phyloP scores from a whole-genome alignment of 2,113 vertebrate species.

The Accipiter virgatus region DNA sequence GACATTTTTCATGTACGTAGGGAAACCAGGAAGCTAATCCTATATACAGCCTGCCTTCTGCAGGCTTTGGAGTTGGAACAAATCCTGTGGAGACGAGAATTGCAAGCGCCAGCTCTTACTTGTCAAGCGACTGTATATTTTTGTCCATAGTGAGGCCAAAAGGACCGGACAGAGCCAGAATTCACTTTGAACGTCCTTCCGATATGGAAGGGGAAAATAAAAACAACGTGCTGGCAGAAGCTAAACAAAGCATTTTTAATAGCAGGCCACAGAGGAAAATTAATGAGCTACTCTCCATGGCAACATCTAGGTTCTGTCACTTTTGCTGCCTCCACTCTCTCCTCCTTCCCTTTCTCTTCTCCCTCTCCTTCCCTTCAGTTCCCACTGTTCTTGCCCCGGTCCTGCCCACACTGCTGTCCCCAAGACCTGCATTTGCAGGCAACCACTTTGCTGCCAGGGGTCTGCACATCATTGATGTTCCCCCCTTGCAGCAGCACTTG shows the following conservation, averaged over 20 bases:
- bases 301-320: slow-evolving; percentile 43
- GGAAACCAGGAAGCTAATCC: background rate
- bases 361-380: background rate
- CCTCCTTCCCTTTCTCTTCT: background rate
- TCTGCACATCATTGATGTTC: background rate
- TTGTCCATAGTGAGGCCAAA: background rate
- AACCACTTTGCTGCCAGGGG: background rate
- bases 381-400: background rate
- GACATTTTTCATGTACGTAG: background rate
- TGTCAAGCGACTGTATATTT: background rate
- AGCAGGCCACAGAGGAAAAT: background rate
- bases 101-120: background rate
- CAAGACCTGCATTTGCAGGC: background rate
- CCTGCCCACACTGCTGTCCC: background rate
- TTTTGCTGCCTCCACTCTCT: slow-evolving; percentile 17
- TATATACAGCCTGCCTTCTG: background rate
- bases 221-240: background rate
- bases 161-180: background rate
- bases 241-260: slow-evolving; percentile 40
- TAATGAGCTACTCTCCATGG: slow-evolving; percentile 45
- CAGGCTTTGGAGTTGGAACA: background rate
- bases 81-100: background rate
- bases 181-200: background rate
- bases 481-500: background rate
- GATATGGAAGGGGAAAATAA: background rate